A percentile compares a stretch with the other conserved stretches of the same genome.
Conservation (phyloP, 2,797 vertebrate species). For the Parambassis ranga region DNA sequence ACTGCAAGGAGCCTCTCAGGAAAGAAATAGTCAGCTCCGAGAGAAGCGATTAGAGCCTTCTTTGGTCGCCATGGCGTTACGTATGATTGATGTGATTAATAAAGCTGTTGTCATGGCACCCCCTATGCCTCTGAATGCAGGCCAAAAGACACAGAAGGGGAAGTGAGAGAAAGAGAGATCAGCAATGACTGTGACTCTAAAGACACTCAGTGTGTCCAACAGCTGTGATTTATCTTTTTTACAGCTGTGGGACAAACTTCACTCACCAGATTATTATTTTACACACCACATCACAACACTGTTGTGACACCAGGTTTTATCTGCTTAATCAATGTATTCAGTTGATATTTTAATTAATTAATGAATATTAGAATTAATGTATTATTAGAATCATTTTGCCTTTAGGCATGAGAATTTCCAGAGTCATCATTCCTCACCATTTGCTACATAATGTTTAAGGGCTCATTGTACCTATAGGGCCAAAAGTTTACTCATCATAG, state of each 20-base stretch:
- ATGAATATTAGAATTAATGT: no score
- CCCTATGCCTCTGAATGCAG: constrained; percentile 61
- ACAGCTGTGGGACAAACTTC: constrained; percentile 43
- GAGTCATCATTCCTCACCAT: background rate
- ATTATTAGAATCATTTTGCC: constrained; percentile 18
- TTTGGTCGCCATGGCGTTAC: constrained; percentile 68
- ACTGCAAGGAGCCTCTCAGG: constrained; percentile 63
- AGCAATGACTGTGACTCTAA: constrained; percentile 41
- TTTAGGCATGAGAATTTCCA: constrained; percentile 4
- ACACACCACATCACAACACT: constrained; percentile 19
- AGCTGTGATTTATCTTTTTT: constrained; percentile 56
- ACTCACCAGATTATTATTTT: constrained; percentile 64
- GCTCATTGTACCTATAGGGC: constrained; percentile 35
- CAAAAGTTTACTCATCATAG: no score
- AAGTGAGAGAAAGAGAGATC: constrained; percentile 23
- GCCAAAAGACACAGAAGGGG: constrained; percentile 43
- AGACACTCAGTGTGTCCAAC: constrained; percentile 45
- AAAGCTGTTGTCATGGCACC: constrained; percentile 77
- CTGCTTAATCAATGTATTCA: constrained; percentile 33
- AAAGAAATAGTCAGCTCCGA: constrained; percentile 65
- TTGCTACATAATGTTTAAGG: background rate
- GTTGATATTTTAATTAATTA: constrained; percentile 34
- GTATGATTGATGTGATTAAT: constrained; percentile 85
- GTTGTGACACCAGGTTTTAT: constrained; percentile 21
- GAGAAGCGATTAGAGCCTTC: constrained; percentile 75